Base-by-base conservation (phyloP, 2,888 invertebrate species). In the Crematogaster levior region DNA sequence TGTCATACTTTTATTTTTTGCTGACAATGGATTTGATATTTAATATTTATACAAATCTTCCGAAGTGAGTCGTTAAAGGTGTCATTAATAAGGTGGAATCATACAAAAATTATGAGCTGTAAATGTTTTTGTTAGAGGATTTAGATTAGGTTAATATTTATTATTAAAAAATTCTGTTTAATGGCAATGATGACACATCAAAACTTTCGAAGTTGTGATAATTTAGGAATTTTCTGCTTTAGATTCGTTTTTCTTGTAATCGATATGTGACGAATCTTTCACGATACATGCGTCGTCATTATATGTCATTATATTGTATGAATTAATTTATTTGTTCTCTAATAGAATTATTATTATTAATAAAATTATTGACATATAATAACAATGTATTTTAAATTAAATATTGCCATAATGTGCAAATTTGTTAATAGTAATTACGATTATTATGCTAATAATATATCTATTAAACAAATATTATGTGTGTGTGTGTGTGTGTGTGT, bases 391-490 rank as follows among this genome's bases (percentile, higher is more conserved):
- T 15, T 66, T 68, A 27, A 5, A 53, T 56, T 34, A 34, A 34
- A 34, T n/a, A n/a, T n/a, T n/a, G 34, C 43, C 40, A 21, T 65
- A 40, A 37, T 40, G 30, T 43, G 21, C 56, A 53, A 40, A 21
- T 24, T 68, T 43, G 18, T 77, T 77, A 18, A 56, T 56, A 30
- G 34, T 56, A 66, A 75, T 15, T 24, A 24, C 15, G 66, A 65
- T 75, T 75, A 73, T 27, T 66, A 40, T 43, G 27, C 27, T 65
- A 66, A 53, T 75, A 61, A 37, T 27, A 10, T 53, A 77, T 66
- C 15, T 53, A 66, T 65, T 56, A 77, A 12, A 40, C 21, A 15
- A 56, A 77, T 40, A 53, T 37, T 30, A 53, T 27, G 9, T n/a
- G n/a, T n/a, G n/a, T n/a, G n/a, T n/a, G n/a, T n/a, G n/a, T n/a